These are phyloP conservation scores for Apotomis capreana DNA, from an alignment of 2,888 invertebrate genomes.

Conservation along the genomic window DNA sequence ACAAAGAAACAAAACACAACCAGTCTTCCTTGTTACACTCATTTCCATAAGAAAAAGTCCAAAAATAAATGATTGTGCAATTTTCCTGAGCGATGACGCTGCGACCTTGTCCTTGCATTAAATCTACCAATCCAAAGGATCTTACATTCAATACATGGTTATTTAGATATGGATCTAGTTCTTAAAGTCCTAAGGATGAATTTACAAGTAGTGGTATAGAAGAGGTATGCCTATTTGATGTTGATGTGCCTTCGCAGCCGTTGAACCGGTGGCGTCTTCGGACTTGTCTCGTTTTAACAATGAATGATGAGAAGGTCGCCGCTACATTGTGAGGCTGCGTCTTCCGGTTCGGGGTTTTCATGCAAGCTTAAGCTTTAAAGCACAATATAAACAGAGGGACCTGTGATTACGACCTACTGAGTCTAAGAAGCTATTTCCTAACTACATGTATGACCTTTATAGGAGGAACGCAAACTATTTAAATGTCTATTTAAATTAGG, in stretches of 20 bases:
- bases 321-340: no score
- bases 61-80: slow-evolving; percentile 29
- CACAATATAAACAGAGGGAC: no score
- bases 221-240: background rate
- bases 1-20: background rate
- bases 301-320: no score
- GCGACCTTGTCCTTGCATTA: slow-evolving; percentile 17
- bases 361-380: no score
- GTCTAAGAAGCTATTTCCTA: no score
- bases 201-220: background rate
- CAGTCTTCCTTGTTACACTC: background rate
- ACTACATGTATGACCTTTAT: no score
- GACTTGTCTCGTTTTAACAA: background rate
- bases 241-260: background rate
- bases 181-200: background rate
- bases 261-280: background rate
- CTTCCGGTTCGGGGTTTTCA: no score
- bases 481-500: no score
- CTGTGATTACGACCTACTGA: no score
- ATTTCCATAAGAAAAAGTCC: slow-evolving; percentile 1
- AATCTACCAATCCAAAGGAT: background rate
- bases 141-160: background rate
- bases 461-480: no score
- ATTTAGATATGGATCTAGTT: background rate
- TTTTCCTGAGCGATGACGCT: slow-evolving; percentile 8